phyloP scores from a whole-genome alignment of 92 coral and sea anemone genomes.

The Epizoanthus scotinus region DNA sequence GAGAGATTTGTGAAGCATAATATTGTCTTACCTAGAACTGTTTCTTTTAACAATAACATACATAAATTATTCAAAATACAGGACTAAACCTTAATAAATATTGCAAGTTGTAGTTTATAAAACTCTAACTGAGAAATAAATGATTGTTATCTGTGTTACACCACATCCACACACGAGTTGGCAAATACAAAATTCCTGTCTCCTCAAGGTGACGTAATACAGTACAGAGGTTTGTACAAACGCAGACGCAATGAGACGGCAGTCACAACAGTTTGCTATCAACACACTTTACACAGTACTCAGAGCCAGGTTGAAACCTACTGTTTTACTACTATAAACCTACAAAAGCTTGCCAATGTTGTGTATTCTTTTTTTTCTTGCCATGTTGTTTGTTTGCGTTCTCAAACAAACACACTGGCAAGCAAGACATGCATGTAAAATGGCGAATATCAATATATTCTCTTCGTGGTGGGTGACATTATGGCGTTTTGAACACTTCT shows the following conservation, averaged over 20 bases:
- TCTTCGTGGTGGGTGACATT: neutral
- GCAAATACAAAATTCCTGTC: neutral
- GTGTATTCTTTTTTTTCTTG: slow-evolving; percentile 5
- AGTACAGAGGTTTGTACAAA: too few relatives aligned
- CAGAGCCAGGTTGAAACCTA: neutral
- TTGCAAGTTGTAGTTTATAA: neutral
- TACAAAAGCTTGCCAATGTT: neutral
- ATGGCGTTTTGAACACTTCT: neutral
- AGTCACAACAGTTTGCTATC: neutral
- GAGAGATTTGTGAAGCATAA: too few relatives aligned
- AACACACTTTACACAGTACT: neutral
- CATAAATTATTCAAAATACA: slow-evolving; percentile 21
- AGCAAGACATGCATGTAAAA: slow-evolving; percentile 20
- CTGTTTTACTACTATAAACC: neutral
- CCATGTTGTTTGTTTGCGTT: slow-evolving; percentile 26
- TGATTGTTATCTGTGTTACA: neutral
- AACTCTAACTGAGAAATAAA: neutral
- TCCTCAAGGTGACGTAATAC: neutral
- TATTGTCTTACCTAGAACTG: too few relatives aligned
- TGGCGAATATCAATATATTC: neutral
- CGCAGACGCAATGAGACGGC: too few relatives aligned
- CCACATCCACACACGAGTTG: neutral
- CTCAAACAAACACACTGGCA: slow-evolving; percentile 12
- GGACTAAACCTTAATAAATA: neutral
- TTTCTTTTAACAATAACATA: slow-evolving; percentile 9